Evolutionary conservation across 2,888 invertebrate genomes (phyloP).

Genomic region (Cyrtodaria siliqua): DNA sequence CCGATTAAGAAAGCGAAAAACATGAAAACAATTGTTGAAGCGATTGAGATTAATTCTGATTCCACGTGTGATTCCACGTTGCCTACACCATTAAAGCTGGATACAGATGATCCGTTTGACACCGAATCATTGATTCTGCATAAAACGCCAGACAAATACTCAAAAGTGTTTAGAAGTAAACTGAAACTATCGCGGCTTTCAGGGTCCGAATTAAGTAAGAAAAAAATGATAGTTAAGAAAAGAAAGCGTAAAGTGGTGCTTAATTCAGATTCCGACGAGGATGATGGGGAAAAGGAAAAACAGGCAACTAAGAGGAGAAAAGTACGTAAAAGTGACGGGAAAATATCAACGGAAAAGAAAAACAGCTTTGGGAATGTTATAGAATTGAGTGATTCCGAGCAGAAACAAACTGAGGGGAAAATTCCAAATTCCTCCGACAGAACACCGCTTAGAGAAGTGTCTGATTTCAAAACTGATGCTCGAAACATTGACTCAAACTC

Average conservation of each 20-base stretch:
- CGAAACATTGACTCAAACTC: conserved; percentile 11
- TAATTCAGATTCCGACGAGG: conserved; percentile 26
- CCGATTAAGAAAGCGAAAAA: neutral
- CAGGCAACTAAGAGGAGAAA: neutral
- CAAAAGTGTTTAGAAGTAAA: neutral
- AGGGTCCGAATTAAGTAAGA: conserved; percentile 2
- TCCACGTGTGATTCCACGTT: no score
- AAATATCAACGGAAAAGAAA: conserved; percentile 1
- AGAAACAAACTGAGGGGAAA: no score
- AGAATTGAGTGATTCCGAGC: no score
- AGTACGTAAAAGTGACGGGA: neutral
- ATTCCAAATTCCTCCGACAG: no score
- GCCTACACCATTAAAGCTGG: neutral
- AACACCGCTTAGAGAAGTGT: no score
- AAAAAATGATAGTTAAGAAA: conserved; percentile 16
- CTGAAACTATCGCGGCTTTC: no score
- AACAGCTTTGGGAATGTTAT: conserved; percentile 3
- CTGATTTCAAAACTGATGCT: no score
- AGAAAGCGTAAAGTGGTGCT: conserved; percentile 10
- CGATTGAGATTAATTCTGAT: no score
- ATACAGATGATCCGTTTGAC: conserved; percentile 7
- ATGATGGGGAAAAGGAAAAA: conserved; percentile 2
- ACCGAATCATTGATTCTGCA: conserved; percentile 14
- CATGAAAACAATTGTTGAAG: neutral
- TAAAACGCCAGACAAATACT: conserved; percentile 32